Evolutionary conservation across 2,888 invertebrate genomes (phyloP), one percentile per base, ranked within the genome.

Genomic region (Merodon equestris): DNA sequence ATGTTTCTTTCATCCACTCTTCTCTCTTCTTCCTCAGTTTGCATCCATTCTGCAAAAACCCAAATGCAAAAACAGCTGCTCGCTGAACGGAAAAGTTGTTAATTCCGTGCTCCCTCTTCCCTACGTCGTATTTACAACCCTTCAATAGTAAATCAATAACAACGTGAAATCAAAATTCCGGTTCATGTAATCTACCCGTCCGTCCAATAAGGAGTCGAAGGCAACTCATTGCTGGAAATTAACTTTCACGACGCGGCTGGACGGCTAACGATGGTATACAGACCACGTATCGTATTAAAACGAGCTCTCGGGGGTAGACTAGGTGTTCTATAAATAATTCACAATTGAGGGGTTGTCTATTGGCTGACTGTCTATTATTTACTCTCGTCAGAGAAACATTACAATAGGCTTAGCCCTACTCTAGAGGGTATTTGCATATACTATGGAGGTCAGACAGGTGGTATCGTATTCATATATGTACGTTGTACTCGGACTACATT

Each of bases 381-480:
- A 7, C 27, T 3, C n/a, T 34, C 27, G 7, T 1, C 48, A 48
- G 19, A 7, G 14, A 13, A 17, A 15, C 17, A 34, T 27, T 27
- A 27, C 3, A 27, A 27, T 7, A 27, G 27, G 27, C 27, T 27
- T 4, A 27, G 27, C 3, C 27, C 7, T 27, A 27, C 7, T 4
- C 27, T 27, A 4, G 27, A 27, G 27, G 27, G 27, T 27, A 27
- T 27, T 27, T 27, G 27, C 27, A 27, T 27, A 13, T 14, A 34
- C 15, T 51, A 71, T 56, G 56, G 56, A 45, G 64, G 72, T 72
- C 57, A 58, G 64, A 34, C 58, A 58, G 63, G 71, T 63, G 63
- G 40, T 61, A 56, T 45, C n/a, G n/a, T n/a, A n/a, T n/a, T n/a
- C n/a, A n/a, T n/a, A n/a, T n/a, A n/a, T n/a, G n/a, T n/a, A n/a